These are phyloP conservation scores for Epinephelus malabaricus DNA, from an alignment of 2,797 vertebrate species.

Conservation along the genomic window DNA sequence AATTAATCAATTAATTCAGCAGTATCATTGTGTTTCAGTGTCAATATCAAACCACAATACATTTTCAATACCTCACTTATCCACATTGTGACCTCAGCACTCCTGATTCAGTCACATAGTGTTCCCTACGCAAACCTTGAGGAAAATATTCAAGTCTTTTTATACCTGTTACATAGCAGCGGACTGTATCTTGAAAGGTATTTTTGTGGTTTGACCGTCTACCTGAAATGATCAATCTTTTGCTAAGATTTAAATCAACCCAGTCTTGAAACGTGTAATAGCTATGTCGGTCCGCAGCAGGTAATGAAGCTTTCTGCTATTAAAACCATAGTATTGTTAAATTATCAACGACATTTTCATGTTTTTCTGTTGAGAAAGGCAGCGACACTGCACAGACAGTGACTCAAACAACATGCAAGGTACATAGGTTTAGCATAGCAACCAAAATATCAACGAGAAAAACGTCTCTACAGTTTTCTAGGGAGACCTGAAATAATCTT, in stretches of 20 bases:
- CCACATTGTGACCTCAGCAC: neutral
- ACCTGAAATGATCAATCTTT: neutral
- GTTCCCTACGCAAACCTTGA: neutral
- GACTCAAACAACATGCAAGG: no score
- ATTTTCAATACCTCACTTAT: neutral
- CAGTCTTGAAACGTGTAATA: no score
- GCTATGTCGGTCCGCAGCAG: no score
- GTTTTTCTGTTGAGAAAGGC: no score
- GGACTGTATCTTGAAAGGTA: neutral
- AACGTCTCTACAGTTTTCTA: no score
- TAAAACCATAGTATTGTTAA: no score
- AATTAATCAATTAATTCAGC: neutral
- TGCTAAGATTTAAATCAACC: neutral
- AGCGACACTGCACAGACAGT: no score
- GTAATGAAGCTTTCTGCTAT: no score
- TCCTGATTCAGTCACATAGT: neutral
- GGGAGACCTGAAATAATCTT: no score
- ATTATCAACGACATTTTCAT: no score
- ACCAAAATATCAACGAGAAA: no score
- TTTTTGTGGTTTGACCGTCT: neutral
- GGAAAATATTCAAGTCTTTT: neutral
- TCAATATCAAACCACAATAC: neutral
- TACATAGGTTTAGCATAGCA: no score
- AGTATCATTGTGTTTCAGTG: neutral
- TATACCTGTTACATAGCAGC: neutral